phyloP scores from a whole-genome alignment of 2,888 invertebrate genomes.

The Hirtodrosophila confusa region DNA sequence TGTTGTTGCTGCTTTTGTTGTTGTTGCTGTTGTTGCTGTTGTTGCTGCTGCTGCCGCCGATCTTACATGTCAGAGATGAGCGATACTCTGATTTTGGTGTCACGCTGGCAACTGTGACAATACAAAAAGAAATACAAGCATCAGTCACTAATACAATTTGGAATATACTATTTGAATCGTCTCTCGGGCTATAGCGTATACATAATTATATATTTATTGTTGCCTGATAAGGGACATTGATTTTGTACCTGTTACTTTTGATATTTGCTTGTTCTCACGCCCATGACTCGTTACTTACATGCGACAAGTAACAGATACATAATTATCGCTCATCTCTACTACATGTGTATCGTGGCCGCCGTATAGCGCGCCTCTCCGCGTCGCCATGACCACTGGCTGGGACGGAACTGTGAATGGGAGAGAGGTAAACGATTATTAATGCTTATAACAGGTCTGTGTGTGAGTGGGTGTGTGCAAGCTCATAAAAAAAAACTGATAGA shows the following conservation, averaged over 20 bases:
- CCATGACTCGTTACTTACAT: conserved; percentile 12
- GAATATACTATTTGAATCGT: too few relatives aligned
- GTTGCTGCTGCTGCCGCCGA: neutral
- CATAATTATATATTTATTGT: neutral
- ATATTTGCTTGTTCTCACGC: conserved; percentile 2
- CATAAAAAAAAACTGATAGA: too few relatives aligned
- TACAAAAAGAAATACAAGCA: neutral
- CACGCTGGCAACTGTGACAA: neutral
- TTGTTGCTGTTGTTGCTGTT: conserved; percentile 8
- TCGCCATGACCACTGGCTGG: conserved; percentile 96
- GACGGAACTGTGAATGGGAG: conserved; percentile 91
- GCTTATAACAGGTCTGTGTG: neutral
- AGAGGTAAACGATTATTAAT: conserved; percentile 11
- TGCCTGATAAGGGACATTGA: neutral
- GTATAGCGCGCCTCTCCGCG: conserved; percentile 96
- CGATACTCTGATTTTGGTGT: neutral
- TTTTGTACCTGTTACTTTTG: conserved; percentile 20
- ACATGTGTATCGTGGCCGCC: conserved; percentile 98
- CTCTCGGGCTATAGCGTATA: too few relatives aligned
- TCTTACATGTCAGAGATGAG: neutral
- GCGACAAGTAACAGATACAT: conserved; percentile 34
- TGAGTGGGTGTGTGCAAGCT: too few relatives aligned
- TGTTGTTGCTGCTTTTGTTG: neutral
- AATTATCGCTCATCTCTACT: conserved; percentile 55
- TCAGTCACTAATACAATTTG: too few relatives aligned